Evolutionary conservation across 2,797 vertebrate species (phyloP).

Genomic region (Crocidura indochinensis): DNA sequence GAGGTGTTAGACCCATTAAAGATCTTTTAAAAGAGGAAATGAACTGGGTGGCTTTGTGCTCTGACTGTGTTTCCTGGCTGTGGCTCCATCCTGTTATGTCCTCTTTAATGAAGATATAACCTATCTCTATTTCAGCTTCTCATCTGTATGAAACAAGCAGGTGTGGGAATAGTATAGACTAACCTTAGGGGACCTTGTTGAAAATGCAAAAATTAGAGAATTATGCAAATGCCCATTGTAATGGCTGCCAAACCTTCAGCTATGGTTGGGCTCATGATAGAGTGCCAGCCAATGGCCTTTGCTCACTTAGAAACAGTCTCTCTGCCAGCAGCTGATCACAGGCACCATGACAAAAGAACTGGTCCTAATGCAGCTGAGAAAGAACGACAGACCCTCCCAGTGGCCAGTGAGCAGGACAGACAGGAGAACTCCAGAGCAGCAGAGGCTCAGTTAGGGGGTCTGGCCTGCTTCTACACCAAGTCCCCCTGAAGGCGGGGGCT

Average conservation of each 20-base stretch:
- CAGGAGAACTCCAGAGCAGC: conserved; percentile 50
- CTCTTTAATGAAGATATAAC: conserved; percentile 54
- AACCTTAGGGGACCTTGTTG: conserved; percentile 52
- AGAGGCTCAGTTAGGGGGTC: conserved; percentile 34
- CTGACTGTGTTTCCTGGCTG: not conserved
- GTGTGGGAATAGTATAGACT: not conserved
- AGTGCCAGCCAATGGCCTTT: not conserved
- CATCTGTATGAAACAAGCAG: conserved; percentile 36
- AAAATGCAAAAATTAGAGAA: conserved; percentile 59
- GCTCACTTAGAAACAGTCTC: not conserved
- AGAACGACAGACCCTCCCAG: conserved; percentile 33
- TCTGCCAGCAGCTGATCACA: conserved; percentile 74
- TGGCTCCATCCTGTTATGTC: not conserved
- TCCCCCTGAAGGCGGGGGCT: conserved; percentile 20
- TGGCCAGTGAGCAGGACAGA: not conserved
- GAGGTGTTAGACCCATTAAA: not conserved
- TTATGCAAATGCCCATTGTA: conserved; percentile 64
- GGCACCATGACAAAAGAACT: conserved; percentile 73
- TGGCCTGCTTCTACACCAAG: not conserved
- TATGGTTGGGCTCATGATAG: conserved; percentile 18
- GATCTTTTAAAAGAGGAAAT: not conserved
- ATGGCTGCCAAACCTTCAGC: conserved; percentile 61
- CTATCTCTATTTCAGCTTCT: conserved; percentile 52
- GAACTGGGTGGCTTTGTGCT: not conserved
- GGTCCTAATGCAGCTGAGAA: conserved; percentile 58